phyloP scores from a whole-genome alignment of 2,113 vertebrate species.

The Callorhinus ursinus region DNA sequence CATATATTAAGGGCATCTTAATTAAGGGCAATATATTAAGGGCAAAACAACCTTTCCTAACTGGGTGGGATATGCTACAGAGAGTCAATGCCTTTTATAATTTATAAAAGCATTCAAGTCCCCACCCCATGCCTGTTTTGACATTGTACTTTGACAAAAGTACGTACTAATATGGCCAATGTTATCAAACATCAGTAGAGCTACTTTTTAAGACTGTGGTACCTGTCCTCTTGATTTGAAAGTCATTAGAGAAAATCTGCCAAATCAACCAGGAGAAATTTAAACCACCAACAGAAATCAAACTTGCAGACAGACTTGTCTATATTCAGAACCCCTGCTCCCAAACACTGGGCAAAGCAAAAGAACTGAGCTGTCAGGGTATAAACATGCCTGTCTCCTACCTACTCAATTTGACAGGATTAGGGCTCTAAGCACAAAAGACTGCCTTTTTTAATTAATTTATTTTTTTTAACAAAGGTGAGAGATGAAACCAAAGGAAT shows the following conservation, averaged over 20 bases:
- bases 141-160: constrained; percentile 48
- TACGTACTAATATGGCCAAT: background rate
- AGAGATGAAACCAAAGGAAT: constrained; percentile 28
- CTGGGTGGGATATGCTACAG: background rate
- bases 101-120: constrained; percentile 43
- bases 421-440: constrained; percentile 41
- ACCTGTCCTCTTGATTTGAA: constrained; percentile 46
- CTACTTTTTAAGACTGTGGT: constrained; percentile 39
- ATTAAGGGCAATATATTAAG: constrained; percentile 19
- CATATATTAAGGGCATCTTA: too few relatives aligned
- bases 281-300: constrained; percentile 61
- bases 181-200: background rate
- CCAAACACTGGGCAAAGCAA: constrained; percentile 59
- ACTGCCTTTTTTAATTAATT: background rate
- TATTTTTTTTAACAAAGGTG: background rate
- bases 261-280: constrained; percentile 53
- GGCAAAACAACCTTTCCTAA: constrained; percentile 40
- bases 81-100: constrained; percentile 12
- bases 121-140: background rate
- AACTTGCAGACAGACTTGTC: constrained; percentile 53
- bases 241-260: constrained; percentile 58
- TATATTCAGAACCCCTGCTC: constrained; percentile 19
- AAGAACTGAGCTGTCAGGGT: constrained; percentile 3
- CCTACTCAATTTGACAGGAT: constrained; percentile 61
- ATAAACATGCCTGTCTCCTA: constrained; percentile 47